Evolutionary conservation across 35 echinoderm and acorn worm genomes (phyloP), one percentile per base, ranked within the genome.

Genomic region (Diadema setosum): DNA sequence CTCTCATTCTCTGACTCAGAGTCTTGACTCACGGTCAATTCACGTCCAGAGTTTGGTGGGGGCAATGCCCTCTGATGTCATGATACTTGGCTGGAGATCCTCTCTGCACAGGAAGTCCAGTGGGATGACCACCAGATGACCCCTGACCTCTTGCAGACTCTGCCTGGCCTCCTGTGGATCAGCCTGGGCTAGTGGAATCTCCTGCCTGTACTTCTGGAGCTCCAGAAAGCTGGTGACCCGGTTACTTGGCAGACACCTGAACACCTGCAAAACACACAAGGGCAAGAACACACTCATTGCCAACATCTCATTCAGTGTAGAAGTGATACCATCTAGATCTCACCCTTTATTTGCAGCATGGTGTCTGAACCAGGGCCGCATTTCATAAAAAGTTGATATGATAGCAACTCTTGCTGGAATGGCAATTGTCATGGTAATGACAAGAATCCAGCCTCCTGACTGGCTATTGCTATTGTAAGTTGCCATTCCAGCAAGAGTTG

Each of bases 11-110:
- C n/a, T n/a, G n/a, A n/a, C n/a, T 83, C 36, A 3, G 9, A 50
- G 14, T 6, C 81, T 83, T 3, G 44, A 23, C 11, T 25, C 34
- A 18, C 33, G 20, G 11, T 31, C 5, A 3, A n/a, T n/a, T 88
- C 78, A 97, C 5, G 87, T 93, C 95, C 95, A 97, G 32, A 97
- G 56, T 64, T 91, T 98, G 56, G 88, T 94, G 8, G 96, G 96
- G 17, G 91, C 88, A 46, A 98, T 94, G 5, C 96, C 96, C 60
- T 98, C 96, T 48, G 90, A 73, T 69, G 65, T 85, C 0, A 85
- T 91, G 8, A 98, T 85, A 26, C 81, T 86, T 3, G 96, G 96
- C 55, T 88, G 57, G 32, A 98, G 73, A 21, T 87, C 74, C 73
- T 94, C 92, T 46, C 85, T 67, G 16, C 52, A 82, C 23, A 98